Conservation (phyloP, 1,140 invertebrate genomes). For the Leptinotarsa texana region DNA sequence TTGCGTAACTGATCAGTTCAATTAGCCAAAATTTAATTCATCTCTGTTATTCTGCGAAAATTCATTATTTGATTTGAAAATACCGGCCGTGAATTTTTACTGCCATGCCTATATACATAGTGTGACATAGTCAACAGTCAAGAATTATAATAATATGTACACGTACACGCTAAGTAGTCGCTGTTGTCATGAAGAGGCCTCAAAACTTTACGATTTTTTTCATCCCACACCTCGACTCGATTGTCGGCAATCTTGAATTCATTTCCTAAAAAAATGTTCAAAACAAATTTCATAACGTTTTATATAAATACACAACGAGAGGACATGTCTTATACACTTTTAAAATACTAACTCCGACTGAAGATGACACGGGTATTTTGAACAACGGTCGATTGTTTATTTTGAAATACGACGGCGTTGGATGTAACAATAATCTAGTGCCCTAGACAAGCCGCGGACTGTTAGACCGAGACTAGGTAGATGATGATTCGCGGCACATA, state of each 20-base stretch:
- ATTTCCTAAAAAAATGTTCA: neutral
- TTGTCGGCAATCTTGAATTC: neutral
- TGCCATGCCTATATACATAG: too few relatives aligned
- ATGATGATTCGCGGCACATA: neutral
- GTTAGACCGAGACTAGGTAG: neutral
- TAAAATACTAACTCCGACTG: too few relatives aligned
- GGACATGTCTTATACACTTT: too few relatives aligned
- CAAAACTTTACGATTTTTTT: neutral
- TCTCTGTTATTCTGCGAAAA: too few relatives aligned
- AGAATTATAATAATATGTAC: too few relatives aligned
- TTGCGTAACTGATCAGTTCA: too few relatives aligned
- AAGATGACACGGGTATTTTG: neutral
- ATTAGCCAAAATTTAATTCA: too few relatives aligned
- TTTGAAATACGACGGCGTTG: neutral
- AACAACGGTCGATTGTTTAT: constrained; percentile 3
- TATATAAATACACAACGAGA: neutral
- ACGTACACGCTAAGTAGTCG: too few relatives aligned
- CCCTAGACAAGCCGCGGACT: neutral
- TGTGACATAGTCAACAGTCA: too few relatives aligned
- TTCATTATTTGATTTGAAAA: too few relatives aligned
- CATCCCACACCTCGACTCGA: neutral
- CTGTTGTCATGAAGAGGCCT: too few relatives aligned
- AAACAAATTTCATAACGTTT: neutral
- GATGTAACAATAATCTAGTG: neutral
- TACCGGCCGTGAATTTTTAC: too few relatives aligned